Evolutionary conservation across 2,113 vertebrate genomes (phyloP).

Genomic region (Eira barbara): DNA sequence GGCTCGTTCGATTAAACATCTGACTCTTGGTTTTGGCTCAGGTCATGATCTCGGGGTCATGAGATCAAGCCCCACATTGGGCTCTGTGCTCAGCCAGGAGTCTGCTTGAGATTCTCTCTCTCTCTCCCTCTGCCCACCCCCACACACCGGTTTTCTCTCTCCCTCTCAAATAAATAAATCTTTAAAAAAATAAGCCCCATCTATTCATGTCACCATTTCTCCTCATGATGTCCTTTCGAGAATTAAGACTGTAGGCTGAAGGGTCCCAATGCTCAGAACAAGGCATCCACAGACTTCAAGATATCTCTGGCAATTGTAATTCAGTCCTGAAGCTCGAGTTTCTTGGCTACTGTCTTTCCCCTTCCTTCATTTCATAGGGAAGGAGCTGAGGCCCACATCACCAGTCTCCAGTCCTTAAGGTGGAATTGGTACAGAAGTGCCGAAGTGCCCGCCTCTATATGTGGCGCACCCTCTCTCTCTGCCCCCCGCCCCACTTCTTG

Average conservation of each 20-base stretch:
- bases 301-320: neutral
- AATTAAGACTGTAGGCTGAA: neutral
- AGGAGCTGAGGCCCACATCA: neutral
- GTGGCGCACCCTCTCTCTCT: neutral
- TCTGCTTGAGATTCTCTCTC: neutral
- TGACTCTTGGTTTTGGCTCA: neutral
- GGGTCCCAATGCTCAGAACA: neutral
- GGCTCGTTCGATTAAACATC: neutral
- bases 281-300: fast-evolving
- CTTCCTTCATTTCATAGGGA: neutral
- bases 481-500: neutral
- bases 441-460: too few species aligned
- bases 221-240: neutral
- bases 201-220: neutral
- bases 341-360: neutral
- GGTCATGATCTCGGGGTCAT: neutral
- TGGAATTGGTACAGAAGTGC: neutral
- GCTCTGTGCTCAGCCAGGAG: neutral
- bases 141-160: neutral
- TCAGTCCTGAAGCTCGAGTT: neutral
- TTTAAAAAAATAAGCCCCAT: neutral
- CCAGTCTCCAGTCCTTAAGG: neutral
- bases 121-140: neutral
- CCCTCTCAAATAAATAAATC: neutral
- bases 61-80: neutral